phyloP scores from a whole-genome alignment of 2,888 invertebrate genomes.

The Plemyria rubiginata region DNA sequence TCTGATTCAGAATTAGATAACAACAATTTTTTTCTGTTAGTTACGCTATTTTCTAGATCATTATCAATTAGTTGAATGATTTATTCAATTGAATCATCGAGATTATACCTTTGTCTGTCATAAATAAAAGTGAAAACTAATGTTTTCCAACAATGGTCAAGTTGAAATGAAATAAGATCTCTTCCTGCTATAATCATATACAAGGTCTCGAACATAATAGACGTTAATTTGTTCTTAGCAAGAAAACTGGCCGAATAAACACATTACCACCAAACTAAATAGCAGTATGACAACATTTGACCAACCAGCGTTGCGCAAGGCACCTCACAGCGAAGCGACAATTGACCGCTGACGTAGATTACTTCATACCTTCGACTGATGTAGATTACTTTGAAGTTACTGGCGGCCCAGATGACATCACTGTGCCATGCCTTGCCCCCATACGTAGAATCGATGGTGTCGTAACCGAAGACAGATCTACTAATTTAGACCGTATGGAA shows the following conservation, averaged over 20 bases:
- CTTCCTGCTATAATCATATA: not conserved
- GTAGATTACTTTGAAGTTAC: slow-evolving; percentile 14
- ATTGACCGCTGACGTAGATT: slow-evolving; percentile 33
- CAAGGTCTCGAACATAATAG: slow-evolving; percentile 9
- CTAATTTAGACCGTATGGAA: slow-evolving; percentile 35
- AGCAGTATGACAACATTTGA: slow-evolving; percentile 26
- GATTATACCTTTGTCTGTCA: not conserved
- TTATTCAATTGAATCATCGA: not conserved
- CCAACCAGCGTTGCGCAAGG: slow-evolving; percentile 25
- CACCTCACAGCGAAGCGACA: slow-evolving; percentile 32
- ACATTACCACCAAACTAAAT: slow-evolving; percentile 24
- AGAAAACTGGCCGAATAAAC: slow-evolving; percentile 20
- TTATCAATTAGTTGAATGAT: not conserved
- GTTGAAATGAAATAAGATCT: slow-evolving; percentile 12
- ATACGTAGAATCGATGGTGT: slow-evolving; percentile 37
- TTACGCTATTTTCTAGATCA: not conserved
- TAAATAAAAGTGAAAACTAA: not conserved
- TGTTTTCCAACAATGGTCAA: not conserved
- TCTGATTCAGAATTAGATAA: not conserved
- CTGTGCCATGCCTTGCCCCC: slow-evolving; percentile 43
- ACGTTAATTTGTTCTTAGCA: slow-evolving; percentile 16
- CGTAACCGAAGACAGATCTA: slow-evolving; percentile 38
- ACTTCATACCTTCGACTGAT: slow-evolving; percentile 12
- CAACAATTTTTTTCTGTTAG: not conserved
- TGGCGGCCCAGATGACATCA: slow-evolving; percentile 46